Evolutionary conservation across 2,113 vertebrate species (phyloP), one percentile per base, ranked within the genome.

Genomic region (Burhinus oedicnemus): DNA sequence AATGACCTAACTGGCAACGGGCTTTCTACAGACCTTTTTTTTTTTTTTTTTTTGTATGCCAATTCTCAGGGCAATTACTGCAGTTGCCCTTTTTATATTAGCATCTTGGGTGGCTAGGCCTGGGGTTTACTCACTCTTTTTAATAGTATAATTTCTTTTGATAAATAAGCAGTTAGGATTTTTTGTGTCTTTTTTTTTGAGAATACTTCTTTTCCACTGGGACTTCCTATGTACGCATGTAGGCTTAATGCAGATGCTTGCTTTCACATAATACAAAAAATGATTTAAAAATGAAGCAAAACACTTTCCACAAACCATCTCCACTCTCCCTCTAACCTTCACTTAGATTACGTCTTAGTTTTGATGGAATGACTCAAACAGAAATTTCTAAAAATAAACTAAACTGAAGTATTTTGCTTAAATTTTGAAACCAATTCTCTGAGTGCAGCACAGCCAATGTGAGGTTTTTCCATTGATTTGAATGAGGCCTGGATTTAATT

Each of bases 41-140:
- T 69, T 91, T 75, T 82, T 94, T 88, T 96, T 93, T 90, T 96
- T 88, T 71, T 90, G 72, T 93, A 94, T 96, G 87, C 91, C 91
- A 95, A 93, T 97, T 96, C 83, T 96, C 95, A 96, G 94, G 93
- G 93, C 95, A 96, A 97, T 96, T 97, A 96, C 92, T 94, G 91
- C 93, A 86, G 90, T 96, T 96, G 76, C 88, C 95, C 91, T 95
- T 92, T 96, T 97, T 91, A 87, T 91, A 96, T 91, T 54, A 96
- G 93, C 92, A 94, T 97, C 95, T 96, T 96, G 94, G 94, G 96
- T 95, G 92, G 92, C 83, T 97, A 65, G 87, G 93, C 72, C 86
- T 76, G 89, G 76, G 76, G 69, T 96, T 97, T 96, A 87, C 90
- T 93, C 85, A 58, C 76, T 89, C 92, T 96, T 96, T 97, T 93